These are phyloP conservation scores for Nemurella pictetii DNA, from an alignment of 2,888 invertebrate genomes.

Conservation along the genomic window DNA sequence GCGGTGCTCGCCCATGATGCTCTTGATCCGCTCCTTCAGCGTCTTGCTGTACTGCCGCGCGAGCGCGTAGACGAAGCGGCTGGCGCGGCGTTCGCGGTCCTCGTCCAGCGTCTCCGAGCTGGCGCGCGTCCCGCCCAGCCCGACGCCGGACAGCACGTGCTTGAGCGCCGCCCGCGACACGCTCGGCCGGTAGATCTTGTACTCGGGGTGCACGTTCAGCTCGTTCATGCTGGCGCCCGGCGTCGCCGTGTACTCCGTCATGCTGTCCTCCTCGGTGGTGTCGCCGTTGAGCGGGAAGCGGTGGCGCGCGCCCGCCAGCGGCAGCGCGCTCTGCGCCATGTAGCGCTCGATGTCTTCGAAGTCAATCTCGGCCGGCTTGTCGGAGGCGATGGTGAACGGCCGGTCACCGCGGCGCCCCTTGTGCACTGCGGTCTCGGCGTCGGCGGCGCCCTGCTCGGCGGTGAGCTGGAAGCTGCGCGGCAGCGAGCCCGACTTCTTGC, in stretches of 20 bases:
- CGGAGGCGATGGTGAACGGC: constrained; percentile 72
- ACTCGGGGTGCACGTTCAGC: constrained; percentile 71
- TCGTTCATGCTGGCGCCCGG: constrained; percentile 56
- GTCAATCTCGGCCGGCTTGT: constrained; percentile 67
- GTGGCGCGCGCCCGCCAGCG: constrained; percentile 27
- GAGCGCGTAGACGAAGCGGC: constrained; percentile 48
- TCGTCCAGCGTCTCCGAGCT: constrained; percentile 52
- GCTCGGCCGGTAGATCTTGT: constrained; percentile 61
- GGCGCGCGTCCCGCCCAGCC: constrained; percentile 48
- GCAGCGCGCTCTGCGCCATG: constrained; percentile 43
- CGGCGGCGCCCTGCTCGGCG: constrained; percentile 54
- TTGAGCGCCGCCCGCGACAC: constrained; percentile 46
- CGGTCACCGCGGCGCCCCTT: constrained; percentile 56
- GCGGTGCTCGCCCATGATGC: constrained; percentile 46
- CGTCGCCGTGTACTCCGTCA: constrained; percentile 49
- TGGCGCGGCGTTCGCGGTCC: constrained; percentile 43
- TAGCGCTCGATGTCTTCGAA: constrained; percentile 68
- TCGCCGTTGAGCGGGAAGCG: constrained; percentile 45
- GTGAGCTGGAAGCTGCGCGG: constrained; percentile 76
- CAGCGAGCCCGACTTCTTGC: constrained; percentile 74
- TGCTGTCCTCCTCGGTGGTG: constrained; percentile 49
- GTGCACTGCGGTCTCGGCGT: not conserved
- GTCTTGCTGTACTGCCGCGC: constrained; percentile 51
- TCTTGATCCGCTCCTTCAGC: constrained; percentile 49
- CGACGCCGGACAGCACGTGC: constrained; percentile 46